Evolutionary conservation across 2,888 invertebrate genomes (phyloP).

Genomic region (Allolobophora icterica): DNA sequence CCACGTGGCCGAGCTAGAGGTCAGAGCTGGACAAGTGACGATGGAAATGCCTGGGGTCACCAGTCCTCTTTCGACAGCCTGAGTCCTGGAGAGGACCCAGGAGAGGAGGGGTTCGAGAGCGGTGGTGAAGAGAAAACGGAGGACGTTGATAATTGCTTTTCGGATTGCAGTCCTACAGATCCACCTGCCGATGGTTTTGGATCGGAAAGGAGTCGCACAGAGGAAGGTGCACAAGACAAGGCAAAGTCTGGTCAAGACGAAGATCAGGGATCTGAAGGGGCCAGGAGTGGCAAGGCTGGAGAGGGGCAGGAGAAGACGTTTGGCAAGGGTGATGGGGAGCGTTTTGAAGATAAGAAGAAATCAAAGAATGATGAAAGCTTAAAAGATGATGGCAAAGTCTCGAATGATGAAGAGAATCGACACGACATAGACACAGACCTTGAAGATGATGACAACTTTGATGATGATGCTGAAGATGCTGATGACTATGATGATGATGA

Average conservation of each 20-base stretch:
- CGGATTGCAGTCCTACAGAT: slow-evolving; percentile 1
- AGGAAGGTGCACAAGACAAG: neutral
- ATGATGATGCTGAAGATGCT: slow-evolving; percentile 10
- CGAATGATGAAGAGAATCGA: slow-evolving; percentile 34
- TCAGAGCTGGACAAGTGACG: slow-evolving; percentile 12
- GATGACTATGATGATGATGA: slow-evolving; percentile 33
- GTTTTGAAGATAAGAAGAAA: neutral
- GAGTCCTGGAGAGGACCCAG: neutral
- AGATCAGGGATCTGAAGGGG: neutral
- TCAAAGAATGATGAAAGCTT: slow-evolving; percentile 3
- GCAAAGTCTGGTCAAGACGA: neutral
- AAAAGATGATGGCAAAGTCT: slow-evolving; percentile 20
- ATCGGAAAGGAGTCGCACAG: neutral
- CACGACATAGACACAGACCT: neutral
- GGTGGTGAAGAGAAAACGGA: neutral
- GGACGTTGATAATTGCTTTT: slow-evolving; percentile 14
- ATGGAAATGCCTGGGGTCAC: neutral
- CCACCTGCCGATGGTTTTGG: neutral
- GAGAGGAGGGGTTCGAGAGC: neutral
- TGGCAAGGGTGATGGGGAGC: neutral
- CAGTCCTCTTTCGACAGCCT: slow-evolving; percentile 21
- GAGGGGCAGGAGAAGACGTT: neutral
- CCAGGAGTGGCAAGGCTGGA: neutral
- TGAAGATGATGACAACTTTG: slow-evolving; percentile 32
- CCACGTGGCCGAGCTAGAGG: slow-evolving; percentile 13